A percentile compares a stretch with the other conserved stretches of the same genome.
These are phyloP conservation scores for Drosophila mettleri DNA, from an alignment of 2,888 invertebrate genomes.

Conservation along the genomic window DNA sequence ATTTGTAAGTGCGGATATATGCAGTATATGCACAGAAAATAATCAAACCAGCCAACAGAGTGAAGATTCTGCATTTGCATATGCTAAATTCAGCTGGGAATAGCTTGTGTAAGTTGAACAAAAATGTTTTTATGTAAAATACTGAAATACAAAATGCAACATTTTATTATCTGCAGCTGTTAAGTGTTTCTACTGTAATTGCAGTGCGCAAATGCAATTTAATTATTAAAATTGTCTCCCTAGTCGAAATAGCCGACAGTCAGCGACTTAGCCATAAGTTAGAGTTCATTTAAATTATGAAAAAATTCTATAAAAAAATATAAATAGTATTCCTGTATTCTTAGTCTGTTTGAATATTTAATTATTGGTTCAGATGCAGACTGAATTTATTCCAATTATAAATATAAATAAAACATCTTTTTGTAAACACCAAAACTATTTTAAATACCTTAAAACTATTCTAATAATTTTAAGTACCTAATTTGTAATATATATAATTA, in stretches of 20 bases:
- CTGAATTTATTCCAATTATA: too few species aligned
- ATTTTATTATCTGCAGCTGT: background rate
- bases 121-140: background rate
- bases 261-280: too few species aligned
- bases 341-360: background rate
- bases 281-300: too few species aligned
- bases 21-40: slow-evolving; percentile 16
- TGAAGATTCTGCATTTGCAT: slow-evolving; percentile 34
- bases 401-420: too few species aligned
- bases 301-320: too few species aligned
- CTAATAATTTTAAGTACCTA: too few species aligned
- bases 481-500: too few species aligned
- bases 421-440: too few species aligned
- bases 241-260: too few species aligned
- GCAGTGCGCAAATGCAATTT: background rate
- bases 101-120: background rate
- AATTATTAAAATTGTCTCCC: background rate
- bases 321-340: too few species aligned
- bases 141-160: background rate
- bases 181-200: background rate
- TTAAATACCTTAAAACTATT: too few species aligned
- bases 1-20: slow-evolving; percentile 50
- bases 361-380: too few species aligned
- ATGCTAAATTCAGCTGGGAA: slow-evolving; percentile 15
- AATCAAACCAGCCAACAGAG: slow-evolving; percentile 20